A percentile compares a stretch with the other conserved stretches of the same genome.
phyloP scores from a whole-genome alignment of 2,888 invertebrate species.

The Diabrotica balteata region DNA sequence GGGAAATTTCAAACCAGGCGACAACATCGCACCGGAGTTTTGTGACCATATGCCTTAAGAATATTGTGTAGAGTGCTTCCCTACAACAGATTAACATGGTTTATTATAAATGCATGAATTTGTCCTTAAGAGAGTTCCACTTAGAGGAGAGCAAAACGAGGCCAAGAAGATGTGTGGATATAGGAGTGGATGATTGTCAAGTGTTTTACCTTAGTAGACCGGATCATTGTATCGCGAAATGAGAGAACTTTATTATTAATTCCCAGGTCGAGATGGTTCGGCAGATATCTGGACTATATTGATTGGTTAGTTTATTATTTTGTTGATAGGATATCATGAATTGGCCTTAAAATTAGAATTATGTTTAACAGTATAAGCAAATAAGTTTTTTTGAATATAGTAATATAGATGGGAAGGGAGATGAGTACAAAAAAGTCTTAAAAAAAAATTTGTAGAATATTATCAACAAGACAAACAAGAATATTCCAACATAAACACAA shows the following conservation, averaged over 20 bases:
- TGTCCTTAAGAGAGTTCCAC: slow-evolving; percentile 32
- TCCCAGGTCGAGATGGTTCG: not conserved
- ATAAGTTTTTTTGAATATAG: no score
- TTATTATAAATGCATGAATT: slow-evolving; percentile 41
- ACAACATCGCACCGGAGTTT: no score
- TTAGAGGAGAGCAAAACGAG: slow-evolving; percentile 4
- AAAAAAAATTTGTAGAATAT: no score
- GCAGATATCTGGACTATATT: slow-evolving; percentile 1
- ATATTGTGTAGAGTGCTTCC: slow-evolving; percentile 33
- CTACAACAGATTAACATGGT: slow-evolving; percentile 40
- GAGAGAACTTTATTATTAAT: not conserved
- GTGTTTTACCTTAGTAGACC: not conserved
- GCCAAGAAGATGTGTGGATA: slow-evolving; percentile 2
- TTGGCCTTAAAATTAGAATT: no score
- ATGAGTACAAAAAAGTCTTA: no score
- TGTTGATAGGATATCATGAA: not conserved
- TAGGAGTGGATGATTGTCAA: slow-evolving; percentile 1
- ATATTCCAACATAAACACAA: no score
- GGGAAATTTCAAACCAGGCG: no score
- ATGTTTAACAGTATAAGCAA: no score
- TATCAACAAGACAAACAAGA: no score
- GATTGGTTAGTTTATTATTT: not conserved
- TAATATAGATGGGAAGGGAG: no score
- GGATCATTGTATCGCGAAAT: slow-evolving; percentile 2
- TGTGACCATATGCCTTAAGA: slow-evolving; percentile 4